Evolutionary conservation across 2,888 invertebrate genomes (phyloP), one percentile per base, ranked within the genome.

Genomic region (Andrena dorsata): DNA sequence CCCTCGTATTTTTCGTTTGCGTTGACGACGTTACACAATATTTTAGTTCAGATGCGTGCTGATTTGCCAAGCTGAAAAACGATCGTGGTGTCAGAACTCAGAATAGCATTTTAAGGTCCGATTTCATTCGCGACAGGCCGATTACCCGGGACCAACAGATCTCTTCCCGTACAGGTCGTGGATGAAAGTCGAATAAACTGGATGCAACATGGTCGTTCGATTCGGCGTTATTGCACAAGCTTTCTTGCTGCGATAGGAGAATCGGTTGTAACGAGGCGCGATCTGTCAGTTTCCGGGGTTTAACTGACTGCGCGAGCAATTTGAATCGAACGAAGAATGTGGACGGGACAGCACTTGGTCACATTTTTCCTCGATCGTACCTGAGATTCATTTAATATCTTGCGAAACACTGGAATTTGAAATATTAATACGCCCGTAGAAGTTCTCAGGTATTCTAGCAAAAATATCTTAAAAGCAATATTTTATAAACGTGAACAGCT

Each of bases 261-360:
- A 41, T 51, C 72, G 53, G 23, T 23, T 51, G 60, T 63, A 76
- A 86, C 49, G 70, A 85, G 64, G 53, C 56, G 73, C 73, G 41
- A 86, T 74, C 74, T 76, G 49, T 68, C 70, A 70, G 79, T 86
- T 85, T 85, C 69, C 80, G 76, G 73, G 76, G 60, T 72, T 76
- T 58, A 76, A 74, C 66, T 82, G 78, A 85, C 82, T 73, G 58
- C 74, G 79, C 64, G 35, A 58, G 51, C 71, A 79, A 83, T 85
- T 85, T 76, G 68, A 28, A 69, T 68, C 51, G 60, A 65, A 72
- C 68, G 75, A 81, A 75, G 77, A 81, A 78, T 68, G 28, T 58
- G 51, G 71, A n/a, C 20, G 35, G 20, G 41, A n/a, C 41, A 10
- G 69, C 41, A 66, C 35, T 71, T 30, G 30, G n/a, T 30, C 26